A percentile compares a stretch with the other conserved stretches of the same genome.
Conservation (phyloP, 2,888 invertebrate genomes). For the Scaptomyza tumidula region DNA sequence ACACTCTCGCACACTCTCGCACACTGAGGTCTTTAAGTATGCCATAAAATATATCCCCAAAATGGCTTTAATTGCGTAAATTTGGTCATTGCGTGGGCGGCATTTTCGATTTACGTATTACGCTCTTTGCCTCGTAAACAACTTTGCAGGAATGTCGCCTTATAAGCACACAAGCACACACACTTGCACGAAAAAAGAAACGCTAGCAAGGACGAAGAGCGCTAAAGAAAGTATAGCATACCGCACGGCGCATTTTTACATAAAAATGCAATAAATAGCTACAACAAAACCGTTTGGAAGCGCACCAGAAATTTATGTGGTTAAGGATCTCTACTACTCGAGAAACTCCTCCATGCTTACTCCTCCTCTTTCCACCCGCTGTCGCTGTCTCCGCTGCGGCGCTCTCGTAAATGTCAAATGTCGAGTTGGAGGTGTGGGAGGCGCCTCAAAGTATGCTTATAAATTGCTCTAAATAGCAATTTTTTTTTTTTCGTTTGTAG, state of each 20-base stretch:
- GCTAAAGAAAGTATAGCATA: slow-evolving; percentile 46
- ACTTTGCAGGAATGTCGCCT: slow-evolving; percentile 62
- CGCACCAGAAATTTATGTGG: slow-evolving; percentile 71
- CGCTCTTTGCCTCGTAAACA: slow-evolving; percentile 69
- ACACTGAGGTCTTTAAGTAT: slow-evolving; percentile 38
- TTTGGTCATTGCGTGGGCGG: slow-evolving; percentile 62
- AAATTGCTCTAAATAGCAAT: slow-evolving; percentile 78
- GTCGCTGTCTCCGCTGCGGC: slow-evolving; percentile 37
- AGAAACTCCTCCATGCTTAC: slow-evolving; percentile 17
- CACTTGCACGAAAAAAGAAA: background rate
- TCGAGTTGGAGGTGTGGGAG: slow-evolving; percentile 30
- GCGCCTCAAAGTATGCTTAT: slow-evolving; percentile 79
- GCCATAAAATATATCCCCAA: slow-evolving; percentile 56
- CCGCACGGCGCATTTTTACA: slow-evolving; percentile 74
- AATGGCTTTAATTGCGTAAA: slow-evolving; percentile 64
- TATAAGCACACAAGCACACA: slow-evolving; percentile 29
- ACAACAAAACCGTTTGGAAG: slow-evolving; percentile 58
- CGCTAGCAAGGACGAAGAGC: background rate
- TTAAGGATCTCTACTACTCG: slow-evolving; percentile 41
- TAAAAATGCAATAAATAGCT: slow-evolving; percentile 81
- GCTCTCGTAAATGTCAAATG: slow-evolving; percentile 74
- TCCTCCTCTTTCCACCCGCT: background rate
- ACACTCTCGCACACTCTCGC: background rate
- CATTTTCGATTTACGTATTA: slow-evolving; percentile 62
- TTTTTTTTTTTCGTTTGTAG: slow-evolving; percentile 48